Evolutionary conservation across 1,140 invertebrate genomes (phyloP).

Genomic region (Orussus abietinus): DNA sequence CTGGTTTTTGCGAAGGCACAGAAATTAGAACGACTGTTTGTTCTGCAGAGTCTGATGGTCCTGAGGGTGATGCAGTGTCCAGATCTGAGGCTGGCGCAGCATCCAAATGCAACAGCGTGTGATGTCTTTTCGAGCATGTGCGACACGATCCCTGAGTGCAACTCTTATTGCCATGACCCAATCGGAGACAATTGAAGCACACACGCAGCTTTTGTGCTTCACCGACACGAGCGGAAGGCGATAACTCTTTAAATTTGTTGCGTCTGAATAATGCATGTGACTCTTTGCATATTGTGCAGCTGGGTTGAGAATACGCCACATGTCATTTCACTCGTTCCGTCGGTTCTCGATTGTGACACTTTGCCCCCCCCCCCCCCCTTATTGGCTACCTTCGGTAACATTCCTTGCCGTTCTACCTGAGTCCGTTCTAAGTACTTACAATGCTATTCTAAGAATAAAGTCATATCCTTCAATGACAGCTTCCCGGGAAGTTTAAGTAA

Average conservation of each 20-base stretch:
- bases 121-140: constrained; percentile 3
- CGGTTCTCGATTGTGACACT: too few species aligned
- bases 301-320: too few species aligned
- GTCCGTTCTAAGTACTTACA: constrained; percentile 15
- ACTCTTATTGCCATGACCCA: constrained; percentile 7
- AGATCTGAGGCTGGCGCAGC: too few species aligned
- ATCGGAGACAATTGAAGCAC: constrained; percentile 13
- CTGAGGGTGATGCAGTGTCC: too few species aligned
- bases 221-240: background rate
- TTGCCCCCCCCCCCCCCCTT: too few species aligned
- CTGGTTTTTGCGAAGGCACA: too few species aligned
- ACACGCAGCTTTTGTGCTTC: constrained; percentile 6
- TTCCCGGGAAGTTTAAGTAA: constrained; percentile 6
- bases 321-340: too few species aligned
- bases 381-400: too few species aligned
- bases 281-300: constrained; percentile 13
- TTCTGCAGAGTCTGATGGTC: too few species aligned
- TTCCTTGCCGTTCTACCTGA: constrained; percentile 4
- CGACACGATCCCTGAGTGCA: too few species aligned
- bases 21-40: too few species aligned
- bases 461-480: constrained; percentile 3
- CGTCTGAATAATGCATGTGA: constrained; percentile 12
- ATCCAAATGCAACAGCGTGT: constrained; percentile 12
- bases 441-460: constrained; percentile 12
- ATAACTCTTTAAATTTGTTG: constrained; percentile 11